A percentile compares a stretch with the other conserved stretches of the same genome.
These are phyloP conservation scores for Limenitis camilla DNA, from an alignment of 2,888 invertebrate species.

Conservation along the genomic window DNA sequence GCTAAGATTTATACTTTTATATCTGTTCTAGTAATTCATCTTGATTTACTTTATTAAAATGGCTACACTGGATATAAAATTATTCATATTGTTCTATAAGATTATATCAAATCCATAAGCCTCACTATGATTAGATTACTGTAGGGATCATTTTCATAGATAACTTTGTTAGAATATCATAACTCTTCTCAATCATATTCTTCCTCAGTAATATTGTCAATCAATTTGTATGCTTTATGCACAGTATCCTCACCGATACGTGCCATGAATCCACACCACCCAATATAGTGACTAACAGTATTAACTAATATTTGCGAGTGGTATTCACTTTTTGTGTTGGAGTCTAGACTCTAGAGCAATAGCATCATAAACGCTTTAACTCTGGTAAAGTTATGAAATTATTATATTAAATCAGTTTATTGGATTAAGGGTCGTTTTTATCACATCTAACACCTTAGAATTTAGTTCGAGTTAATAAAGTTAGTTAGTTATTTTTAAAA, in stretches of 20 bases:
- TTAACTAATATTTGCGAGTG: conserved; percentile 2
- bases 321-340: not conserved
- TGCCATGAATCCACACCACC: conserved; percentile 10
- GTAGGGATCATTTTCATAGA: not conserved
- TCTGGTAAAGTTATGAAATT: no score
- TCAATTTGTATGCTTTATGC: conserved; percentile 11
- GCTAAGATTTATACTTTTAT: no score
- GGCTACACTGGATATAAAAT: no score
- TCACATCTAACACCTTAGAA: no score
- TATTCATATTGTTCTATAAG: no score
- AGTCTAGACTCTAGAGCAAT: not conserved
- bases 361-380: not conserved
- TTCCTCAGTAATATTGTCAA: conserved; percentile 8
- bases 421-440: no score
- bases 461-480: no score
- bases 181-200: not conserved
- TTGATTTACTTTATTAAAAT: no score
- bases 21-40: no score
- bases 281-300: conserved; percentile 14
- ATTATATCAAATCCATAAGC: not conserved
- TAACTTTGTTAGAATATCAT: not conserved
- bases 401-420: no score
- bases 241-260: conserved; percentile 15
- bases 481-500: no score
- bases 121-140: not conserved